These are phyloP conservation scores for Drosophila lacicola DNA, from an alignment of 2,888 invertebrate species.

Conservation along the genomic window DNA sequence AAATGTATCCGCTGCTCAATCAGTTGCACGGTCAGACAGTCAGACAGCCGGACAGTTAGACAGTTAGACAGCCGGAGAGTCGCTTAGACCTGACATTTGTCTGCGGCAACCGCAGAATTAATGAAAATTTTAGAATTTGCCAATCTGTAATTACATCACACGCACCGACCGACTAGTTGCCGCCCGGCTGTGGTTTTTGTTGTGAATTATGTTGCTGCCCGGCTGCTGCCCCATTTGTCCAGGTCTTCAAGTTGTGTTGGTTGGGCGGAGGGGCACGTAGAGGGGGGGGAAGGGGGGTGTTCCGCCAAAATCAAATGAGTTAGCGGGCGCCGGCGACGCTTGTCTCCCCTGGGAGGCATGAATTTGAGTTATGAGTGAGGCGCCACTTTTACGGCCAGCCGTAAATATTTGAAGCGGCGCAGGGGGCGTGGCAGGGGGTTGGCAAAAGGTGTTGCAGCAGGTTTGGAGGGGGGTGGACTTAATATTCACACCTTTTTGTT, in stretches of 20 bases:
- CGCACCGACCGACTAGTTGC: slow-evolving; percentile 7
- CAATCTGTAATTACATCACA: slow-evolving; percentile 82
- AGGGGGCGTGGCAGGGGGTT: neutral
- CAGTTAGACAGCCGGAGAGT: slow-evolving; percentile 14
- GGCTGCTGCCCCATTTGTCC: slow-evolving; percentile 79
- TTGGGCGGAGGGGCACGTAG: too few species aligned
- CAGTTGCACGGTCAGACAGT: slow-evolving; percentile 43
- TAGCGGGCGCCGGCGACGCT: slow-evolving; percentile 40
- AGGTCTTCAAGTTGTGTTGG: slow-evolving; percentile 15
- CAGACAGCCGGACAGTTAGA: slow-evolving; percentile 2
- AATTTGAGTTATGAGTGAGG: slow-evolving; percentile 78
- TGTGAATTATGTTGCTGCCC: slow-evolving; percentile 78
- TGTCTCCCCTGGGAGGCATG: slow-evolving; percentile 73
- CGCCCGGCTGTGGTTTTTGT: slow-evolving; percentile 30
- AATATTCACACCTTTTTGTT: slow-evolving; percentile 77
- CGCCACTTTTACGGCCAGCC: slow-evolving; percentile 71
- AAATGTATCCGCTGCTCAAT: slow-evolving; percentile 72
- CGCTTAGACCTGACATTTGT: slow-evolving; percentile 46
- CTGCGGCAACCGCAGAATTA: slow-evolving; percentile 69
- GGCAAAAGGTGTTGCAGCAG: slow-evolving; percentile 8
- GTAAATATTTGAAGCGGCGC: slow-evolving; percentile 68
- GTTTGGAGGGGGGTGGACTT: slow-evolving; percentile 40
- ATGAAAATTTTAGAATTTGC: slow-evolving; percentile 80
- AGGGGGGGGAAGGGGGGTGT: neutral
- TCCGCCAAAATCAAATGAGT: slow-evolving; percentile 72